Evolutionary conservation across 2,888 invertebrate species (phyloP).

Genomic region (Ophion ventricosus): DNA sequence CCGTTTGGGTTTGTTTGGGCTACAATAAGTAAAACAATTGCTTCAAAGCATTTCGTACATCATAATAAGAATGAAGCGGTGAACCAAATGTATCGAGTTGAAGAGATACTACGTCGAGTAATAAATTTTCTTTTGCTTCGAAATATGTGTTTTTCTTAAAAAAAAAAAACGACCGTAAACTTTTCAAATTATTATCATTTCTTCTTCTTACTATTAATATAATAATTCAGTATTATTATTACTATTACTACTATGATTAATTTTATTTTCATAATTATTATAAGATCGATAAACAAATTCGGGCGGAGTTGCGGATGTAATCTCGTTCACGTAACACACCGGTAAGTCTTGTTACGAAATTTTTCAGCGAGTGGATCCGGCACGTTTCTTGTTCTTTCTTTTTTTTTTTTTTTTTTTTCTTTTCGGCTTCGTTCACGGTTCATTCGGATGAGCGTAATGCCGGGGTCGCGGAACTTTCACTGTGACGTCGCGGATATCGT

Average conservation of each 20-base stretch:
- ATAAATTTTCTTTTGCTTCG: no score
- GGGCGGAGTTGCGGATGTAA: background rate
- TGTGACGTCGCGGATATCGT: constrained; percentile 28
- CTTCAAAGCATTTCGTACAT: no score
- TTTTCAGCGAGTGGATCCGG: background rate
- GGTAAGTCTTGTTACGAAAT: background rate
- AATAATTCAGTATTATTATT: background rate
- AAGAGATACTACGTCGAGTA: no score
- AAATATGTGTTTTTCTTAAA: no score
- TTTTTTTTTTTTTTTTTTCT: background rate
- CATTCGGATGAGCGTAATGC: constrained; percentile 6
- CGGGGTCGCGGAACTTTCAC: constrained; percentile 25
- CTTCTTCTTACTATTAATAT: background rate
- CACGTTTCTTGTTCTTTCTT: background rate
- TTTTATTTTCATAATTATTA: background rate
- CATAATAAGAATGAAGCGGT: no score
- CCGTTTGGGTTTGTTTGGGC: no score
- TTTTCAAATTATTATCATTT: background rate
- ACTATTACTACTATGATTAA: background rate
- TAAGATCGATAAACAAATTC: background rate
- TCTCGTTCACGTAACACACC: background rate
- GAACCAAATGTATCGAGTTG: no score
- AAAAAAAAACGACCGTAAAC: no score
- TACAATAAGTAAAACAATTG: no score
- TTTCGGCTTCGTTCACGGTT: constrained; percentile 1